Evolutionary conservation across 2,888 invertebrate species (phyloP).

Genomic region (Trachelus troglodyta): DNA sequence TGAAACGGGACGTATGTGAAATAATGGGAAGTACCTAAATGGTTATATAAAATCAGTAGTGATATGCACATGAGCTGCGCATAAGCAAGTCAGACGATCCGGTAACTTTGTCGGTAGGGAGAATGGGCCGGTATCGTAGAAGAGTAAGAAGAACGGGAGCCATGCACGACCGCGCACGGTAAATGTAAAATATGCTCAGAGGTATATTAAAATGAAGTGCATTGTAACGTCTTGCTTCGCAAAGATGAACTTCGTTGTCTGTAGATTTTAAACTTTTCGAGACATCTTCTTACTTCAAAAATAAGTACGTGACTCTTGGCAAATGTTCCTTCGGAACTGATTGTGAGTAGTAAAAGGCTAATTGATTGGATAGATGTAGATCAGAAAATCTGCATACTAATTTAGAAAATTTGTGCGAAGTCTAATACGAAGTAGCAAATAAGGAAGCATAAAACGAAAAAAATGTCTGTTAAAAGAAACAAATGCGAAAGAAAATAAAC

Average conservation of each 20-base stretch:
- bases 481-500: not conserved
- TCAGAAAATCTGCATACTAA: not conserved
- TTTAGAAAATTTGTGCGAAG: not conserved
- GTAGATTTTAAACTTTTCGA: not conserved
- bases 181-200: conserved; percentile 23
- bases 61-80: not conserved
- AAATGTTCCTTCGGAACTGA: not conserved
- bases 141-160: conserved; percentile 15
- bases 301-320: not conserved
- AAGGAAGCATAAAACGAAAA: not conserved
- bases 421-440: not conserved
- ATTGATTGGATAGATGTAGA: not conserved
- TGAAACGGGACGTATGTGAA: not conserved
- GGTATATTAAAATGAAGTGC: conserved; percentile 23
- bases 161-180: conserved; percentile 23
- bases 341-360: not conserved
- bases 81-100: conserved; percentile 1
- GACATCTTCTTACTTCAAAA: not conserved
- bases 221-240: conserved; percentile 23
- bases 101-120: not conserved
- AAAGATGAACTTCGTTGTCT: conserved; percentile 6
- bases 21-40: not conserved
- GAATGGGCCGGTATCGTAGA: conserved; percentile 8
- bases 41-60: not conserved
- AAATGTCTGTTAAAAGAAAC: not conserved